A percentile compares a stretch with the other conserved stretches of the same genome.
Evolutionary conservation across 1,140 invertebrate genomes (phyloP).

Genomic region (Phymastichus coffea): DNA sequence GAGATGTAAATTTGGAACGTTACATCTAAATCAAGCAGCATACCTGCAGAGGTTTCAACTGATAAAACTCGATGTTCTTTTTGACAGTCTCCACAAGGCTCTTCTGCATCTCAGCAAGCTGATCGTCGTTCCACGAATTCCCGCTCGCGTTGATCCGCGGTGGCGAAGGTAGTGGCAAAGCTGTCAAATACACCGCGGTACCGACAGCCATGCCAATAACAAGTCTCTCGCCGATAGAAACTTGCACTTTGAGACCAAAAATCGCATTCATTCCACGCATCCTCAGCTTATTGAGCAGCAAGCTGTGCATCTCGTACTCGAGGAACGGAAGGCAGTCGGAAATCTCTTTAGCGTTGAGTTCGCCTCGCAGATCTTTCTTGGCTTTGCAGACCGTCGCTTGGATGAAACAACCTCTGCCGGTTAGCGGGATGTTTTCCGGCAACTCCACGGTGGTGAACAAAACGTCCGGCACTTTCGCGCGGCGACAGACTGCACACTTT

Average conservation of each 20-base stretch:
- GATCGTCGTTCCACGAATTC: slow-evolving; percentile 64
- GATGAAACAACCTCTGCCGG: slow-evolving; percentile 73
- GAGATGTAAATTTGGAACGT: not conserved
- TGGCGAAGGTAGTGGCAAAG: slow-evolving; percentile 70
- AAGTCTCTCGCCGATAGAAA: slow-evolving; percentile 85
- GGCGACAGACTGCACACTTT: slow-evolving; percentile 61
- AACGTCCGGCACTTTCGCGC: slow-evolving; percentile 85
- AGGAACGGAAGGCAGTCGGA: slow-evolving; percentile 91
- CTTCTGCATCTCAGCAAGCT: slow-evolving; percentile 66
- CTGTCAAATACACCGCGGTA: slow-evolving; percentile 75
- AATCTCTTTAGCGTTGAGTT: slow-evolving; percentile 90
- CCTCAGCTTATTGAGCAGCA: slow-evolving; percentile 87
- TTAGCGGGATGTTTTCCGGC: slow-evolving; percentile 70
- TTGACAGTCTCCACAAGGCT: slow-evolving; percentile 67
- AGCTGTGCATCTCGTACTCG: slow-evolving; percentile 92
- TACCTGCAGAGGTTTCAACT: slow-evolving; percentile 57
- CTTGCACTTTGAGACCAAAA: slow-evolving; percentile 80
- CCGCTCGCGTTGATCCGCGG: slow-evolving; percentile 69
- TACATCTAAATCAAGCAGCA: slow-evolving; percentile 3
- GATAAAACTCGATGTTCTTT: slow-evolving; percentile 70
- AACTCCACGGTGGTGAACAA: slow-evolving; percentile 87
- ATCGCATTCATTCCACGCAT: slow-evolving; percentile 94
- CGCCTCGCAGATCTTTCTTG: slow-evolving; percentile 78
- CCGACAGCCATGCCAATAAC: slow-evolving; percentile 86
- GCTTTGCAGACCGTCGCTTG: slow-evolving; percentile 78